Evolutionary conservation across 1,140 invertebrate genomes (phyloP).

Genomic region (Protaetia brevitarsis): DNA sequence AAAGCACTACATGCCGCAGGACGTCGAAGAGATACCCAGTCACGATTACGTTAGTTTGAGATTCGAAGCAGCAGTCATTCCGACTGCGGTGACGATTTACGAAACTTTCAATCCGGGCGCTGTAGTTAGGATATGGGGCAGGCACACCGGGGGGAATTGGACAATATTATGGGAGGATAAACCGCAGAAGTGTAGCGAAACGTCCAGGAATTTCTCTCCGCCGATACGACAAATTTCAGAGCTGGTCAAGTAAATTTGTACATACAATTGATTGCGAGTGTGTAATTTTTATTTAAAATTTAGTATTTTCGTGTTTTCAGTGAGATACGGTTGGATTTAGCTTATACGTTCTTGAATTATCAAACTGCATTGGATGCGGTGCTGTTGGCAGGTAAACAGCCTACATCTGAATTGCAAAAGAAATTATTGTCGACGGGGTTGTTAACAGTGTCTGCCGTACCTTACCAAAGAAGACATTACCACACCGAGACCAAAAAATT

Average conservation of each 20-base stretch:
- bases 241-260: conserved; percentile 61
- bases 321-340: conserved; percentile 77
- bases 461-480: not conserved
- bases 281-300: not conserved
- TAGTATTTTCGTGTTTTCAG: conserved; percentile 54
- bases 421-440: conserved; percentile 28
- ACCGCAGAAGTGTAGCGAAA: conserved; percentile 60
- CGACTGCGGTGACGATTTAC: conserved; percentile 73
- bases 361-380: conserved; percentile 89
- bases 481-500: not conserved
- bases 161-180: conserved; percentile 72
- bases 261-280: not conserved
- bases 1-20: conserved; percentile 70
- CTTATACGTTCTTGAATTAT: conserved; percentile 75
- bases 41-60: conserved; percentile 85
- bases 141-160: conserved; percentile 59
- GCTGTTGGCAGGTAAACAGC: conserved; percentile 60
- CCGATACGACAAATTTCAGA: conserved; percentile 60
- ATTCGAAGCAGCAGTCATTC: conserved; percentile 74
- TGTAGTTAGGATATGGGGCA: conserved; percentile 77
- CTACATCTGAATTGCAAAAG: conserved; percentile 32
- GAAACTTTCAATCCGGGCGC: conserved; percentile 90
- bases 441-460: conserved; percentile 26
- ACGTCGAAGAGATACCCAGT: conserved; percentile 63
- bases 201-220: conserved; percentile 74